phyloP scores from a whole-genome alignment of 2,113 vertebrate species.

The Paratilapia polleni region DNA sequence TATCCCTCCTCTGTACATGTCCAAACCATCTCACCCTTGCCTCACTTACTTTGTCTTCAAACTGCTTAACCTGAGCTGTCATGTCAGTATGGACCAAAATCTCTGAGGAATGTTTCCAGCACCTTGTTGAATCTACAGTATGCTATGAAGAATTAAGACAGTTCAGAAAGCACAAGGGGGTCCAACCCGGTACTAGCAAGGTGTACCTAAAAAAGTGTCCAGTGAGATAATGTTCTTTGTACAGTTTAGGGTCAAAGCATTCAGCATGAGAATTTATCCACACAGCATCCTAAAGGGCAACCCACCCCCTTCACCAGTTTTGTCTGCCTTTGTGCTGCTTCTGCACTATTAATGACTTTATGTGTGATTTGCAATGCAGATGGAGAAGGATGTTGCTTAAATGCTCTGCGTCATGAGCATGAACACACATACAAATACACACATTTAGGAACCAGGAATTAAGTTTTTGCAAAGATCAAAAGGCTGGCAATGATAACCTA shows the following conservation, averaged over 20 bases:
- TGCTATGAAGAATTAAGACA: too few relatives aligned
- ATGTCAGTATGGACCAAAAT: too few relatives aligned
- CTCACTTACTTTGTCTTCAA: too few relatives aligned
- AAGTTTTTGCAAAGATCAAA: conserved; percentile 66
- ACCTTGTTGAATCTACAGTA: too few relatives aligned
- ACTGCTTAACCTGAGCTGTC: too few relatives aligned
- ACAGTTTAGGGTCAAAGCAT: neutral
- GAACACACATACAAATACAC: neutral
- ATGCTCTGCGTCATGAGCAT: conserved; percentile 49
- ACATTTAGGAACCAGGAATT: conserved; percentile 58
- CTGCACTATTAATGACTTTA: conserved; percentile 55
- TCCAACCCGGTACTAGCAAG: too few relatives aligned
- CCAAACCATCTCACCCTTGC: too few relatives aligned
- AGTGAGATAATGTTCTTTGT: too few relatives aligned
- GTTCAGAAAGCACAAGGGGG: too few relatives aligned
- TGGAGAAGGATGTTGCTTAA: conserved; percentile 54
- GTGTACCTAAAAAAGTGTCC: too few relatives aligned
- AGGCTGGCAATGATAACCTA: conserved; percentile 68
- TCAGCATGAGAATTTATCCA: conserved; percentile 24
- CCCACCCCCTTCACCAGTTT: neutral
- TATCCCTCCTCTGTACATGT: too few relatives aligned
- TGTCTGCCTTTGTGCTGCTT: conserved; percentile 4
- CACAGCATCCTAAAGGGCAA: conserved; percentile 37
- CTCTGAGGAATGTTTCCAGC: too few relatives aligned
- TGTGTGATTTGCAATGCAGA: conserved; percentile 69